Percentiles rank a stretch among this genome's conserved stretches.
These are phyloP conservation scores for Ganaspis sp. DNA, from an alignment of 1,140 invertebrate genomes.

Conservation along the genomic window DNA sequence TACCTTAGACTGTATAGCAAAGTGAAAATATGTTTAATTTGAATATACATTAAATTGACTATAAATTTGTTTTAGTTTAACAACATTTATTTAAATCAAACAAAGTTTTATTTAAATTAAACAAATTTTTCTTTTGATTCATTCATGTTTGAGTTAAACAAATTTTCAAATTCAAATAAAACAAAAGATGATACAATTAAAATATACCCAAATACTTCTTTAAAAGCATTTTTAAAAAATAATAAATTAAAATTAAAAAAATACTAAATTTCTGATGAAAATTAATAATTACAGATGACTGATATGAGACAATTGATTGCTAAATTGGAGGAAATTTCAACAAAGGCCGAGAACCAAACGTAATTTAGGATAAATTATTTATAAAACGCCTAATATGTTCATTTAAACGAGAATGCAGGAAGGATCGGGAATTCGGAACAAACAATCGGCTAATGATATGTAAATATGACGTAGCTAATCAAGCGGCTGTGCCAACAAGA, in stretches of 20 bases:
- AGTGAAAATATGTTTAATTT: too few relatives aligned
- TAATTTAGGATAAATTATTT: conserved; percentile 11
- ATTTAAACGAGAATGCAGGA: background rate
- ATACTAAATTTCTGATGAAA: background rate
- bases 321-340: background rate
- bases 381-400: conserved; percentile 12
- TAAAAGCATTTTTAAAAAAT: too few relatives aligned
- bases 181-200: too few relatives aligned
- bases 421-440: conserved; percentile 57
- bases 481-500: conserved; percentile 74
- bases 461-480: conserved; percentile 75
- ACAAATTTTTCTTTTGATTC: too few relatives aligned
- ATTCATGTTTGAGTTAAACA: too few relatives aligned
- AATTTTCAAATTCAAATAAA: too few relatives aligned
- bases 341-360: background rate
- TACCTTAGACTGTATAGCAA: too few relatives aligned
- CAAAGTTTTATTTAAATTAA: too few relatives aligned
- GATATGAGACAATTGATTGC: background rate
- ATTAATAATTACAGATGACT: background rate
- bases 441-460: conserved; percentile 76
- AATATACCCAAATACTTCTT: too few relatives aligned
- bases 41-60: too few relatives aligned
- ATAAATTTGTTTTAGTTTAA: too few relatives aligned
- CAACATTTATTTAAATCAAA: too few relatives aligned
- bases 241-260: background rate